Base-by-base conservation (phyloP, 2,797 vertebrate genomes). In the Simalia tracyae region DNA sequence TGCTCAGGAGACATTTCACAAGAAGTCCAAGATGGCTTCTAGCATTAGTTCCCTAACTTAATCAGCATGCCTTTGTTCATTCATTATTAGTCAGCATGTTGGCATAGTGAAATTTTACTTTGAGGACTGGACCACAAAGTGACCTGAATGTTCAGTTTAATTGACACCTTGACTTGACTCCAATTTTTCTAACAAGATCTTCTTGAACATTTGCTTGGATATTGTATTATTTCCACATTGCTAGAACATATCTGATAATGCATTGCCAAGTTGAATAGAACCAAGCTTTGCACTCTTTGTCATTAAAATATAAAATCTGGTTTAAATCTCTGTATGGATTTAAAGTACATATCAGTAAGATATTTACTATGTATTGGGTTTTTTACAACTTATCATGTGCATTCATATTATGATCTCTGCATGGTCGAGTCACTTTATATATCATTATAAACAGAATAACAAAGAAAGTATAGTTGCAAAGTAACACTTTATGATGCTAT, bases 291-390 rank as follows among this genome's bases (percentile, higher is more conserved):
- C 46, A 56, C 90, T 92, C 26, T 95, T 95, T 94, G 63, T 92
- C 61, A 61, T 90, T 92, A 0, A 54, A 89, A 85, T 54, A 36
- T n/a, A 89, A 94, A 94, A 81, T 93, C 92, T 95, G 81, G 42
- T 94, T 96, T 95, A 93, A 93, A 93, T 95, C 72, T 95, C 46
- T 61, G 0, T 87, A 61, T 96, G 94, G 95, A 94, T 95, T 96
- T 95, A 94, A 96, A 94, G 22, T 90, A 14, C 86, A 94, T 86
- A 91, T 95, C 76, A 84, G 66, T 94, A 94, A 93, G 87, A 90
- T 91, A 63, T 84, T 60, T 92, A 90, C 89, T 92, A 15, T n/a
- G 26, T 94, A 93, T 92, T 96, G 93, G 85, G 46, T 22, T 93
- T 95, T 94, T 92, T 17, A 7, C 2, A 88, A 26, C 89, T 5